Base-by-base conservation (phyloP, 2,888 invertebrate species). In the Carpatolechia fugitivella region DNA sequence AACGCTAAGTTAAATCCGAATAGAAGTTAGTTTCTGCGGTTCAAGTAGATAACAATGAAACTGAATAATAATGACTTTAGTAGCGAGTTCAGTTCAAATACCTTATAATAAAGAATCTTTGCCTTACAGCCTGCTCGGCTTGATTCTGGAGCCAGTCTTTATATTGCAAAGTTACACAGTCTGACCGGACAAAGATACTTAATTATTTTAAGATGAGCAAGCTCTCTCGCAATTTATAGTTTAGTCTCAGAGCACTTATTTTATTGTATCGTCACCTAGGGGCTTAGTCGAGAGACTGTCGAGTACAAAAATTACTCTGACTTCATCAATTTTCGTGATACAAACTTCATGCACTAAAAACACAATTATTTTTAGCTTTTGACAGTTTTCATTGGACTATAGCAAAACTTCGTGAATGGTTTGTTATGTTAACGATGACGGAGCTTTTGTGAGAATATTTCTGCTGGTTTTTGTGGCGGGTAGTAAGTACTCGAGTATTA, bases 181-280 rank as follows among this genome's bases (percentile, higher is more conserved):
- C 75, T 74, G 76, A 69, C 70, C 68, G 68, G 72, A 85, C 82
- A 83, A 85, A 84, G 81, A 81, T 80, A 82, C 78, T 85, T 87
- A 88, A 88, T 88, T 86, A 85, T 83, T 85, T 87, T 80, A 83
- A 87, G 81, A 82, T 74, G 77, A 78, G 77, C 76, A 71, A 78
- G 79, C 78, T 78, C 73, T 73, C 69, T 70, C 72, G 80, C 85
- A 82, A 85, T 86, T 85, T 78, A 80, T 83, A 83, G 78, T 80
- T 79, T 76, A 81, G 72, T 80, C 76, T 70, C 69, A 65, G 70
- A 76, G 73, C 66, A 66, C 63, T 83, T 82, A 84, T 85, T 85
- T 83, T 83, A 86, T 84, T 86, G 80, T 82, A 81, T 81, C 76
- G 78, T 81, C 81, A 85, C 80, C 80, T 72, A 72, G 72, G 65